phyloP scores from a whole-genome alignment of 1,140 invertebrate genomes.

The Periplaneta americana region DNA sequence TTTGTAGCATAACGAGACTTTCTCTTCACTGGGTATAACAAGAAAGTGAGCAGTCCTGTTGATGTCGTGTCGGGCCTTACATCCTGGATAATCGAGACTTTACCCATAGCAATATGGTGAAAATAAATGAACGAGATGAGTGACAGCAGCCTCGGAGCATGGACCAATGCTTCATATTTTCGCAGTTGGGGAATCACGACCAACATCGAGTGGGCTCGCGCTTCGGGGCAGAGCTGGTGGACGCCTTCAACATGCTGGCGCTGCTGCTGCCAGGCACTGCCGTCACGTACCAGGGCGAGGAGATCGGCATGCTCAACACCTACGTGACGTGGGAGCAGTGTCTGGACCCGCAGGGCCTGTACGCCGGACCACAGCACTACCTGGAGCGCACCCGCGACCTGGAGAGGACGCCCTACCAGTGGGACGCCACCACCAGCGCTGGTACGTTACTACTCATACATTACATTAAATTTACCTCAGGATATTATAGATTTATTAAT shows the following conservation, averaged over 20 bases:
- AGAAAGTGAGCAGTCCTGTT: no score
- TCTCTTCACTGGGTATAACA: no score
- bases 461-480: no score
- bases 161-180: neutral
- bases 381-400: constrained; percentile 53
- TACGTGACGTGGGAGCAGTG: constrained; percentile 45
- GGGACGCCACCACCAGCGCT: constrained; percentile 50
- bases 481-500: no score
- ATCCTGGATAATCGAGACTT: no score
- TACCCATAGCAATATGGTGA: no score
- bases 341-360: constrained; percentile 49
- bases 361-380: constrained; percentile 43
- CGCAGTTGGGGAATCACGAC: constrained; percentile 66
- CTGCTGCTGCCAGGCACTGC: constrained; percentile 70
- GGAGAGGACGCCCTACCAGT: constrained; percentile 57
- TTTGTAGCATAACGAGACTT: no score
- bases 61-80: no score
- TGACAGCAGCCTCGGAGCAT: no score
- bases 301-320: constrained; percentile 72
- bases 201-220: constrained; percentile 55
- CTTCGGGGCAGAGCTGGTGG: constrained; percentile 54
- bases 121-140: no score
- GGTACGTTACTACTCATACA: no score
- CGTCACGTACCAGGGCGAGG: constrained; percentile 79
- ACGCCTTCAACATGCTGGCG: constrained; percentile 68